Evolutionary conservation across 2,797 vertebrate species (phyloP).

Genomic region (Rhinatrema bivittatum): DNA sequence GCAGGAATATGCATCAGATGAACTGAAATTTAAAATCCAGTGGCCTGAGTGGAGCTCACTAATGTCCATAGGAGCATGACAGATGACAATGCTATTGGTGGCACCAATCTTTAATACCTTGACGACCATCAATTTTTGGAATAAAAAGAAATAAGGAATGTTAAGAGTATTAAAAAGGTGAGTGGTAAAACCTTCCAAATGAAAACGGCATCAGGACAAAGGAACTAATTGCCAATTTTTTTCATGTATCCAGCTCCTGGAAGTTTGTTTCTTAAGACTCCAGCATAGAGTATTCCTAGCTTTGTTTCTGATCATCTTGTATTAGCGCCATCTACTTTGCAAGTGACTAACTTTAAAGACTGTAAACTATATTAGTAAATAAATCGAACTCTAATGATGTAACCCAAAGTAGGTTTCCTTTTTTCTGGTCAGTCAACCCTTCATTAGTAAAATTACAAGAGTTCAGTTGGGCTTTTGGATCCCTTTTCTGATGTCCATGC

Average conservation of each 20-base stretch:
- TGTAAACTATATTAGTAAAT: conserved; percentile 40
- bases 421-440: conserved; percentile 13
- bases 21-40: too few species aligned
- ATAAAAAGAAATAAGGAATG: conserved; percentile 55
- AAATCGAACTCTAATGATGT: conserved; percentile 47
- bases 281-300: conserved; percentile 35
- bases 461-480: conserved; percentile 19
- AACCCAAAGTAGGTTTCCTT: conserved; percentile 33
- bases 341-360: conserved; percentile 47
- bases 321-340: conserved; percentile 26
- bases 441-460: conserved; percentile 12
- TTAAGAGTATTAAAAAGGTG: conserved; percentile 46
- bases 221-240: too few species aligned
- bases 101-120: too few species aligned
- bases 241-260: too few species aligned
- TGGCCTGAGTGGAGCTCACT: too few species aligned
- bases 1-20: too few species aligned
- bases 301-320: conserved; percentile 6
- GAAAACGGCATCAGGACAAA: conserved; percentile 20
- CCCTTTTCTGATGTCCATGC: conserved; percentile 3
- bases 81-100: too few species aligned
- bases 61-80: too few species aligned
- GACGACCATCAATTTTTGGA: conserved; percentile 35
- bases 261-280: too few species aligned
- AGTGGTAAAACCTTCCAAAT: conserved; percentile 19